Base-by-base conservation (phyloP, 1,140 invertebrate genomes). In the Diorhabda carinulata region DNA sequence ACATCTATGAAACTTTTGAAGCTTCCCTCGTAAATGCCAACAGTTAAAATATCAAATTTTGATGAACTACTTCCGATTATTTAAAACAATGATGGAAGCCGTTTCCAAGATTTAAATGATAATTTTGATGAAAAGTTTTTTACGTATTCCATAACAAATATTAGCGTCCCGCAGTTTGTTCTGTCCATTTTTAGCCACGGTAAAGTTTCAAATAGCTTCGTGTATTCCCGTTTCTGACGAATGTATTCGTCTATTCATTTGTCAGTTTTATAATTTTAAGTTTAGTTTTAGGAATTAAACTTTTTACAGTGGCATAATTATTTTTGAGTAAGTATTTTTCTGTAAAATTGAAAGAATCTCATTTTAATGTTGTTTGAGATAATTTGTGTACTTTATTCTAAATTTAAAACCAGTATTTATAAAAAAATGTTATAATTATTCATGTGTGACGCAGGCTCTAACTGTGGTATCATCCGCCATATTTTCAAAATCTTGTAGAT, bases 291-390 rank as follows among this genome's bases (percentile, higher is more conserved):
- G 10, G 71, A 70, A 67, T 76, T 63, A 69, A 68, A 58, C 69
- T 73, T 72, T 77, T 77, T 75, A 74, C 76, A 77, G 73, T 77
- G 76, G 75, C 76, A 76, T 72, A 70, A 76, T 72, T 73, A 64
- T 70, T 70, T 66, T 66, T 72, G 71, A 74, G 73, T 76, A 74
- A 75, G 75, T 73, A 72, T 43, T 45, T 64, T n/a, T 25, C 6
- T 52, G 47, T 8, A 52, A 52, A 52, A 52, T 52, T 52, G 2
- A 52, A 52, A 52, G n/a, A 4, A 3, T 3, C n/a, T 4, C 47
- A 3, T 52, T 3, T 52, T 52, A 8, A 4, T 2, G 2, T 52
- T 0, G 4, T 52, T 52, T 52, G 47, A 8, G 25, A 25, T 25
- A 25, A 25, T 25, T 25, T 25, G 25, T 25, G 25, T 25, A 25